phyloP scores from a whole-genome alignment of 2,113 vertebrate genomes.

The Cololabis saira region DNA sequence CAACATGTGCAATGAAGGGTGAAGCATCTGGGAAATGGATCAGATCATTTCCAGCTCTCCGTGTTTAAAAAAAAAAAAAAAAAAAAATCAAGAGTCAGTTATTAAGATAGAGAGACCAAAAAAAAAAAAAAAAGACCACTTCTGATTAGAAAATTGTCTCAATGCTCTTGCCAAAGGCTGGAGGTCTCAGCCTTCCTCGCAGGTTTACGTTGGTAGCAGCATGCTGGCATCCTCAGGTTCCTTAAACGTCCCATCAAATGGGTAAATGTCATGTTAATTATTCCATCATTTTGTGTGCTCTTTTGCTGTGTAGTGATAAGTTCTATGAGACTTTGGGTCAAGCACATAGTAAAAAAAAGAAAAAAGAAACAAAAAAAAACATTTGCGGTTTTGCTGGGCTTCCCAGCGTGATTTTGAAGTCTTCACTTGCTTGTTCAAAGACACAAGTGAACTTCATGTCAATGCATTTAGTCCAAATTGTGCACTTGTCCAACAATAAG shows the following conservation, averaged over 20 bases:
- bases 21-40: slow-evolving; percentile 50
- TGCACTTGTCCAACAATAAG: slow-evolving; percentile 36
- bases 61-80: slow-evolving; percentile 45
- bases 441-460: slow-evolving; percentile 18
- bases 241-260: slow-evolving; percentile 50
- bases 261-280: slow-evolving; percentile 20
- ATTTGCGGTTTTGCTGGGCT: slow-evolving; percentile 21
- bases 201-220: slow-evolving; percentile 15
- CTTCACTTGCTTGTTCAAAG: slow-evolving; percentile 22
- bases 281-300: slow-evolving; percentile 19
- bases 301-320: slow-evolving; percentile 61
- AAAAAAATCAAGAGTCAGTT: slow-evolving; percentile 39
- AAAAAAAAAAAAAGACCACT: slow-evolving; percentile 26
- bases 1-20: slow-evolving; percentile 1
- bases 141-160: slow-evolving; percentile 28
- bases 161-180: slow-evolving; percentile 32
- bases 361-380: slow-evolving; percentile 1
- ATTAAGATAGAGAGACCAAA: slow-evolving; percentile 7
- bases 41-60: slow-evolving; percentile 40
- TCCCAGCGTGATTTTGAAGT: slow-evolving; percentile 24
- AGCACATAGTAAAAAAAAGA: slow-evolving; percentile 9
- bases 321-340: slow-evolving; percentile 44
- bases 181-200: slow-evolving; percentile 52
- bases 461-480: slow-evolving; percentile 34
- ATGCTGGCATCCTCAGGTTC: slow-evolving; percentile 72